phyloP scores from a whole-genome alignment of 2,797 vertebrate species.

The Mallotus villosus region DNA sequence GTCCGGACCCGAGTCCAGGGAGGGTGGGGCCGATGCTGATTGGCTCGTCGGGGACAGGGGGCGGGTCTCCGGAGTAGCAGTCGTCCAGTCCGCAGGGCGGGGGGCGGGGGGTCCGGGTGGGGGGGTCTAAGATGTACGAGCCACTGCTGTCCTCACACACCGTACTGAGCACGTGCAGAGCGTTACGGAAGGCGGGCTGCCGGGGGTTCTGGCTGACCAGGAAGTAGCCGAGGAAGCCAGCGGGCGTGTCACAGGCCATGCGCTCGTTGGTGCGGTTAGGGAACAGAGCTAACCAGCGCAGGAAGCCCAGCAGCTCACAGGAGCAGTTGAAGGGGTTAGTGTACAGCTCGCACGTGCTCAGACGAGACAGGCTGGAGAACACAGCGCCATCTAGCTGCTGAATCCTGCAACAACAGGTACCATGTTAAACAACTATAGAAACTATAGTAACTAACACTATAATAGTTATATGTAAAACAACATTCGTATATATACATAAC shows the following conservation, averaged over 20 bases:
- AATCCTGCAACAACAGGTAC: constrained; percentile 57
- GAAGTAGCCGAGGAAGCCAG: constrained; percentile 88
- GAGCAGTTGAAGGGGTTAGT: constrained; percentile 98
- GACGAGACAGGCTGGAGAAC: constrained; percentile 84
- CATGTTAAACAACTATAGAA: too few relatives aligned
- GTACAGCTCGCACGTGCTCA: constrained; percentile 95
- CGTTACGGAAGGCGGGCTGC: constrained; percentile 84
- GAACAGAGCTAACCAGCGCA: constrained; percentile 91
- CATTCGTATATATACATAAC: too few relatives aligned
- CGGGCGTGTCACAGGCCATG: constrained; percentile 95
- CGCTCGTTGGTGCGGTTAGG: constrained; percentile 92
- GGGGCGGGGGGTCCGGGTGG: constrained; percentile 74
- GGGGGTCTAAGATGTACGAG: constrained; percentile 68
- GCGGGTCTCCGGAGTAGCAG: constrained; percentile 85
- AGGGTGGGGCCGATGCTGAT: constrained; percentile 79
- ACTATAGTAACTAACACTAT: too few relatives aligned
- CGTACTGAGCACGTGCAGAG: constrained; percentile 85
- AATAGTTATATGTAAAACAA: background rate
- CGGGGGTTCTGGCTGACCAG: constrained; percentile 91
- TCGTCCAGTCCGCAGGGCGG: constrained; percentile 87
- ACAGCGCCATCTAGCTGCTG: constrained; percentile 89
- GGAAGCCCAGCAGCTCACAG: constrained; percentile 92
- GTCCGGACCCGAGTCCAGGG: constrained; percentile 75
- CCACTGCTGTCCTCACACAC: constrained; percentile 81
- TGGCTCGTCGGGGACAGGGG: constrained; percentile 70